Conservation (phyloP, 2,113 vertebrate species). For the Melospiza melodia region DNA sequence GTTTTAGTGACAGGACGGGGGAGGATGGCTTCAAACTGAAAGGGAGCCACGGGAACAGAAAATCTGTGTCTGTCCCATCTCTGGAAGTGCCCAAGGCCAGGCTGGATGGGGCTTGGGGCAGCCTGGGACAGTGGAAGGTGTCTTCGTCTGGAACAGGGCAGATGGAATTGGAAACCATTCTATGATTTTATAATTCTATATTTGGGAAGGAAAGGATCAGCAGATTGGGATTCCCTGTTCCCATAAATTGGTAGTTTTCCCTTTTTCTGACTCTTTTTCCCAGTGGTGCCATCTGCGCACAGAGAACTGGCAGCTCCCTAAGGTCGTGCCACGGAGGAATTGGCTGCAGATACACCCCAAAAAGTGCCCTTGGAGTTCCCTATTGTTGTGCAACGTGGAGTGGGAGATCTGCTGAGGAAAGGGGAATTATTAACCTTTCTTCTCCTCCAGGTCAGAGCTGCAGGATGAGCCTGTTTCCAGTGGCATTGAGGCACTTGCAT, state of each 20-base stretch:
- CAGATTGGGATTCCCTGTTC: neutral
- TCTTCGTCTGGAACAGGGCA: no score
- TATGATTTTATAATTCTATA: neutral
- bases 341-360: neutral
- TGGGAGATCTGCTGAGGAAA: neutral
- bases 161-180: neutral
- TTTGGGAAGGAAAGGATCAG: neutral
- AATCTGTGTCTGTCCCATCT: rapidly evolving
- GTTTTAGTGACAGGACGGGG: neutral
- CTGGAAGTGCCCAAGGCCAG: neutral
- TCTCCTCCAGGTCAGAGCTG: neutral
- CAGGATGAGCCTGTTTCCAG: neutral
- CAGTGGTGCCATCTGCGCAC: neutral
- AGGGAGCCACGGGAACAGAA: neutral
- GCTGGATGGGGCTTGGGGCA: rapidly evolving
- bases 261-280: neutral
- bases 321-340: rapidly evolving
- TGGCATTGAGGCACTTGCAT: rapidly evolving
- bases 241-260: neutral
- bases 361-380: neutral
- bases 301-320: rapidly evolving
- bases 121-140: neutral
- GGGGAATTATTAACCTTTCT: neutral
- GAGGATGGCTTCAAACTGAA: neutral
- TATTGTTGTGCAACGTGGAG: neutral